Evolutionary conservation across 2,797 vertebrate genomes (phyloP), one percentile per base, ranked within the genome.

Genomic region (Tadarida brasiliensis): DNA sequence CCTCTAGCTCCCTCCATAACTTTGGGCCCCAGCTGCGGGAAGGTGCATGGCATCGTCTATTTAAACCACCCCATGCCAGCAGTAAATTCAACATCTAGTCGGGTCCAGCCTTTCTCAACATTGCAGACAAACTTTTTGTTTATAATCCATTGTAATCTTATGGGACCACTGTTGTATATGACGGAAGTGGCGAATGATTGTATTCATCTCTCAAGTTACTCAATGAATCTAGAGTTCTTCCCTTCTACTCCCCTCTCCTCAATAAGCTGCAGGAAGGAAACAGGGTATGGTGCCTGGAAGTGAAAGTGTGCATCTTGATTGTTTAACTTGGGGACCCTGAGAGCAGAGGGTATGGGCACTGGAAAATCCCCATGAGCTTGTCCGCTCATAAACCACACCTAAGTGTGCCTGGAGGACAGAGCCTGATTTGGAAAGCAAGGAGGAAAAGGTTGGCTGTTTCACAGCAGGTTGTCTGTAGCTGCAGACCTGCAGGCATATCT

Each of bases 261-360:
- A 12, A 10, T 33, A 35, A 11, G 71, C 71, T 49, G 20, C 87
- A 90, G 81, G 77, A 94, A 87, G 71, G 33, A 71, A 44, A 51
- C 44, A 47, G 92, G 93, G 89, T 47, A 77, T 87, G 88, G 85
- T 11, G 28, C 65, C 71, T 70, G 44, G 91, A 74, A 67, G 71
- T 20, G 11, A 47, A 65, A 67, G 39, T 57, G 39, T 26, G 11
- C 33, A 35, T 65, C 44, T 78, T 5, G 30, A 78, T 93, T 61
- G 68, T 89, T 93, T 81, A n/a, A 56, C 19, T 81, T 49, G 49
- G 63, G 47, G 63, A 68, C 68, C 39, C 44, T 30, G 84, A 80
- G 65, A 87, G n/a, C 81, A 70, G 59, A 49, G 56, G 70, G 8
- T 22, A 8, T 19, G 14, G 56, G 61, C 39, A 1, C 73, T 70